Evolutionary conservation across 2,888 invertebrate species (phyloP).

Genomic region (Troides aeacus): DNA sequence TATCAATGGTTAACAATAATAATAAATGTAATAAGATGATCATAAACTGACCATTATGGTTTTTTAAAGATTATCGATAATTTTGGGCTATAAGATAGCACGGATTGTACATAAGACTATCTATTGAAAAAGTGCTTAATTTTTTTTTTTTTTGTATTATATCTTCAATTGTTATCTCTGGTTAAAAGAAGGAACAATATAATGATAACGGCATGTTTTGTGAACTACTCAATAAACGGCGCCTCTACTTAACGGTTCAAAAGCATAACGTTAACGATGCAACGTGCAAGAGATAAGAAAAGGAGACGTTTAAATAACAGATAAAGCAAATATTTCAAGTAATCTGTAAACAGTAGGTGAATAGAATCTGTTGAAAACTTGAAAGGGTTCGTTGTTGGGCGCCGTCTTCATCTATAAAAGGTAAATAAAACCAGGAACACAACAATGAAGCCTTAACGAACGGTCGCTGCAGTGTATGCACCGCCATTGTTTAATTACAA

Average conservation of each 20-base stretch:
- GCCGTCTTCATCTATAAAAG: conserved; percentile 37
- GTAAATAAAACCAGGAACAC: conserved; percentile 57
- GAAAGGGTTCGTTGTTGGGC: conserved; percentile 19
- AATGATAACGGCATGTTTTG: conserved; percentile 14
- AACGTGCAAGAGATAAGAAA: conserved; percentile 19
- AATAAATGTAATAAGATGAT: too few species aligned
- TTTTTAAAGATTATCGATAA: too few species aligned
- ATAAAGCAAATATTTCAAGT: conserved; percentile 25
- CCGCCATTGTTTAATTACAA: conserved; percentile 41
- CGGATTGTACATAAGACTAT: too few species aligned
- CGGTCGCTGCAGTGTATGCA: conserved; percentile 52
- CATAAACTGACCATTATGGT: too few species aligned
- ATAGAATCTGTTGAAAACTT: conserved; percentile 21
- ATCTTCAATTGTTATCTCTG: neutral
- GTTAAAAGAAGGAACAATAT: conserved; percentile 6
- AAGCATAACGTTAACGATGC: conserved; percentile 20
- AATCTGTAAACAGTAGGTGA: conserved; percentile 19
- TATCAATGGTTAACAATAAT: too few species aligned
- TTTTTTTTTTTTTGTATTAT: neutral
- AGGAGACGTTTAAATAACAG: conserved; percentile 39
- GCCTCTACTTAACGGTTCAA: conserved; percentile 14
- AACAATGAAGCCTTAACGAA: conserved; percentile 70
- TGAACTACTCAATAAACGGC: conserved; percentile 14
- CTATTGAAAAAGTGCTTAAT: too few species aligned
- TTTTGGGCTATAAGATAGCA: too few species aligned